Conservation (phyloP, 2,797 vertebrate species). For the Lagocephalus sceleratus region DNA sequence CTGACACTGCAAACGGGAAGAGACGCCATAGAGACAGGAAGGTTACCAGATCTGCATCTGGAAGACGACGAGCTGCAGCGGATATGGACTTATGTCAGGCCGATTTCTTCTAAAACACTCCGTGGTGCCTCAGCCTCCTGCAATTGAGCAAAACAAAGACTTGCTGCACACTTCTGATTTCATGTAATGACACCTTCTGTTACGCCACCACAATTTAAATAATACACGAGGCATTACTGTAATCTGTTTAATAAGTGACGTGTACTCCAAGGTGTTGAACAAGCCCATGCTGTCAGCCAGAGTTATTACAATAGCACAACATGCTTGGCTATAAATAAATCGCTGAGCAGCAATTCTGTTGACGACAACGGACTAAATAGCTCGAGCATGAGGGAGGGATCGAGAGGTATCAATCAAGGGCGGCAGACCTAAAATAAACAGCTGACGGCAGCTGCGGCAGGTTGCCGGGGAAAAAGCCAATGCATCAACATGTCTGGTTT, state of each 20-base stretch:
- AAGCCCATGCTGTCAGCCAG: constrained; percentile 9
- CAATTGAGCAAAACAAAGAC: constrained; percentile 47
- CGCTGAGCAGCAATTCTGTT: constrained; percentile 15
- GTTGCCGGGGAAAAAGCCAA: constrained; percentile 3
- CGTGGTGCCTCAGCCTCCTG: constrained; percentile 98
- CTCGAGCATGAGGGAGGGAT: constrained; percentile 76
- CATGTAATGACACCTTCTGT: neutral
- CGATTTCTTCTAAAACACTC: constrained; percentile 98
- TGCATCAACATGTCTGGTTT: neutral
- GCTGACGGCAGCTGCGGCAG: neutral
- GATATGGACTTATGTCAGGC: constrained; percentile 87
- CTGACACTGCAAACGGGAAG: constrained; percentile 72
- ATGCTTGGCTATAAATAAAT: constrained; percentile 43
- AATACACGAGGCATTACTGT: constrained; percentile 14
- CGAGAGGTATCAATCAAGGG: constrained; percentile 43
- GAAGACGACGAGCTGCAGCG: constrained; percentile 28
- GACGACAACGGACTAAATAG: constrained; percentile 8
- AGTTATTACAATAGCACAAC: constrained; percentile 28
- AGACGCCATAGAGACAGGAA: constrained; percentile 74
- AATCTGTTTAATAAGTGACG: constrained; percentile 3
- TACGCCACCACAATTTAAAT: neutral
- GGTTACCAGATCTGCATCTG: constrained; percentile 29
- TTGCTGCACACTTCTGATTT: neutral
- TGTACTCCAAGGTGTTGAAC: neutral
- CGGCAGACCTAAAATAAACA: constrained; percentile 25